Evolutionary conservation across 1,140 invertebrate genomes (phyloP).

Genomic region (Saccostrea cuccullata): DNA sequence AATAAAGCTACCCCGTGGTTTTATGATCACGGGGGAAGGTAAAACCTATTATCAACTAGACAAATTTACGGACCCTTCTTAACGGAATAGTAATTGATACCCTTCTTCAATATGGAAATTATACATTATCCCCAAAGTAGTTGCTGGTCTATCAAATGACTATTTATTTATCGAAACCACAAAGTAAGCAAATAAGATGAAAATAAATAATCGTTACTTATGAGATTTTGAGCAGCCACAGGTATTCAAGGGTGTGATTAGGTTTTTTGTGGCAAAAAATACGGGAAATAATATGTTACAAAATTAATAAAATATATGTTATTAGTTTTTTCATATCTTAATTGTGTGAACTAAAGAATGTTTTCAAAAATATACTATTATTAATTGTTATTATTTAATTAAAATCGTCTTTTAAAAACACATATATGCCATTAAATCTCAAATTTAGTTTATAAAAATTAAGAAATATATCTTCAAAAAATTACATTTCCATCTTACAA

Average conservation of each 20-base stretch:
- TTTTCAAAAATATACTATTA: too few relatives aligned
- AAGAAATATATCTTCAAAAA: too few relatives aligned
- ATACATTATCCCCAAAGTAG: constrained; percentile 10
- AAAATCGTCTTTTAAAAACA: too few relatives aligned
- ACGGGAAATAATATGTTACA: background rate
- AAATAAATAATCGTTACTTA: constrained; percentile 11
- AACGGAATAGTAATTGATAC: constrained; percentile 31
- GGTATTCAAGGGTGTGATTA: background rate
- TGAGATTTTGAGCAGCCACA: background rate
- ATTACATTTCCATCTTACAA: background rate
- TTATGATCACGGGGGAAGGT: constrained; percentile 32
- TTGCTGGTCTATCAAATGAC: constrained; percentile 5
- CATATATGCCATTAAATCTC: too few relatives aligned
- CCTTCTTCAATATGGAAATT: constrained; percentile 34
- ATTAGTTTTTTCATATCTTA: too few relatives aligned
- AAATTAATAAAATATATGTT: background rate
- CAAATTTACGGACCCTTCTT: constrained; percentile 37
- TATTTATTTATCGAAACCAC: constrained; percentile 22
- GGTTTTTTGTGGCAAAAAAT: background rate
- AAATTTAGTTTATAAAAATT: too few relatives aligned
- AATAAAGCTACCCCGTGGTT: constrained; percentile 38
- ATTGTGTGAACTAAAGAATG: too few relatives aligned
- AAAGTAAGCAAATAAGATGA: constrained; percentile 20
- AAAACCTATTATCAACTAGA: constrained; percentile 29
- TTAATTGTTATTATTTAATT: too few relatives aligned